These are phyloP conservation scores for Orchesellides sinensis DNA, from an alignment of 2,888 invertebrate species.

Conservation along the genomic window DNA sequence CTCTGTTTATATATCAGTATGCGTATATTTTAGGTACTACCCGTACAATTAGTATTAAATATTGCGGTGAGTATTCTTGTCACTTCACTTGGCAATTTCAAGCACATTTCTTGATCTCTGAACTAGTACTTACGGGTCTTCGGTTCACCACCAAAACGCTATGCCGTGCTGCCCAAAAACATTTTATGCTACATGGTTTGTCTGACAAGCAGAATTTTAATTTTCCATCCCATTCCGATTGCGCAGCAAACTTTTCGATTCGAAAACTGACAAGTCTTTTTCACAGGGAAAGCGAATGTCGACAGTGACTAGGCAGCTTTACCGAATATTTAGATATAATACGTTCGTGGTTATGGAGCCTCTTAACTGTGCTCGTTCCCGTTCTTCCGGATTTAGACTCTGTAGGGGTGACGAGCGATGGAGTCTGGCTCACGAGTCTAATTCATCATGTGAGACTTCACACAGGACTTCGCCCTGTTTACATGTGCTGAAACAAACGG, in stretches of 20 bases:
- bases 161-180: no score
- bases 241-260: no score
- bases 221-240: constrained; percentile 49
- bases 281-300: no score
- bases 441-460: constrained; percentile 64
- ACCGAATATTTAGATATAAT: constrained; percentile 52
- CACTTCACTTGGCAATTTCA: no score
- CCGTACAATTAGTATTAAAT: constrained; percentile 47
- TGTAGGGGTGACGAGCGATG: constrained; percentile 52
- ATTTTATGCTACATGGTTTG: constrained; percentile 13
- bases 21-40: constrained; percentile 43
- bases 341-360: constrained; percentile 46
- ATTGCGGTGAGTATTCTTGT: constrained; percentile 34
- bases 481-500: constrained; percentile 65
- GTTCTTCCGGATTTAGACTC: constrained; percentile 38
- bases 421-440: constrained; percentile 39
- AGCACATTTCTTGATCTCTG: background rate
- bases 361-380: background rate
- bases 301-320: constrained; percentile 31
- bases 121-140: background rate
- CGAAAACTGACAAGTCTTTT: no score
- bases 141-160: constrained; percentile 37
- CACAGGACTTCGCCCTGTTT: constrained; percentile 73
- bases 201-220: constrained; percentile 12
- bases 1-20: background rate